Percentiles rank a stretch among this genome's conserved stretches.
Conservation (phyloP, 2,888 invertebrate species). For the Phengaris alcon region DNA sequence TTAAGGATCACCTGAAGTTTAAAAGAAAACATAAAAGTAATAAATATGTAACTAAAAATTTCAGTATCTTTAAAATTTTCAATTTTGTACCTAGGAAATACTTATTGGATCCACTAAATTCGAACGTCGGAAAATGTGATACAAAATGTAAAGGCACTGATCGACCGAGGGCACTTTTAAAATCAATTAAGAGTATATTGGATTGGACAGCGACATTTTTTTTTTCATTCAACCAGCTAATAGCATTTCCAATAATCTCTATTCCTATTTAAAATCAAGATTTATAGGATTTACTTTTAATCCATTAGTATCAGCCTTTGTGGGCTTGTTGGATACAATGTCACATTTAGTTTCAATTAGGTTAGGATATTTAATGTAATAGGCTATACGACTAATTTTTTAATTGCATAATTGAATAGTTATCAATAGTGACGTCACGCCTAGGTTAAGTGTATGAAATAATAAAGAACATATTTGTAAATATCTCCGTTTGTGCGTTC, state of each 20-base stretch:
- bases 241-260: constrained; percentile 23
- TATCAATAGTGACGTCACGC: no score
- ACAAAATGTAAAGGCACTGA: neutral
- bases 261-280: constrained; percentile 17
- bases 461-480: no score
- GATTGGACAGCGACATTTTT: neutral
- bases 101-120: neutral
- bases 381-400: no score
- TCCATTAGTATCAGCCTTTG: constrained; percentile 9
- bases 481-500: no score
- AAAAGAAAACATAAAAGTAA: no score
- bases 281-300: constrained; percentile 18
- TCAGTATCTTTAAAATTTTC: neutral
- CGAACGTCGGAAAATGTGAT: neutral
- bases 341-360: neutral
- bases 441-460: no score
- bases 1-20: no score
- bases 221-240: constrained; percentile 13
- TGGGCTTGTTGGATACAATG: neutral
- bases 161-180: constrained; percentile 1
- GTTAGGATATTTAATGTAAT: neutral
- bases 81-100: neutral
- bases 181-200: constrained; percentile 19
- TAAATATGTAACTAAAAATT: no score
- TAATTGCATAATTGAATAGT: no score